Conservation (phyloP, 2,113 vertebrate genomes). For the Aphelocoma coerulescens region DNA sequence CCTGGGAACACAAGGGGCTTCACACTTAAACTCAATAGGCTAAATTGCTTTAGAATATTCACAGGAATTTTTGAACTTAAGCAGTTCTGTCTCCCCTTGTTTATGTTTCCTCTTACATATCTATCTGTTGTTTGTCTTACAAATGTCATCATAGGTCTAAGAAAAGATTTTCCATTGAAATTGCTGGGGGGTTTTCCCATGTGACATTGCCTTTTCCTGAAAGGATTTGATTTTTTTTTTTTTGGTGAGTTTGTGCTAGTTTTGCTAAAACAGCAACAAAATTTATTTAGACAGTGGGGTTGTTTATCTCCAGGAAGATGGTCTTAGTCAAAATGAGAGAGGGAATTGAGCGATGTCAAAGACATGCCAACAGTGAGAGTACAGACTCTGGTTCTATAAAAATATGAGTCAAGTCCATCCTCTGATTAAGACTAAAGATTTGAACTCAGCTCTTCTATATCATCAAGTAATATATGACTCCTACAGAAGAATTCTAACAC, state of each 20-base stretch:
- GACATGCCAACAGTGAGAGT: not conserved
- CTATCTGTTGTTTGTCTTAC: not conserved
- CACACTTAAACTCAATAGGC: not conserved
- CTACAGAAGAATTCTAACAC: not conserved
- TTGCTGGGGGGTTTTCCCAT: rapidly evolving
- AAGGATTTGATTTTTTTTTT: not conserved
- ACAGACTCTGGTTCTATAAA: not conserved
- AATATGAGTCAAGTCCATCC: not conserved
- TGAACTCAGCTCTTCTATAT: not conserved
- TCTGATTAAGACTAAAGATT: not conserved
- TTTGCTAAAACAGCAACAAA: not conserved
- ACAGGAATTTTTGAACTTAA: not conserved
- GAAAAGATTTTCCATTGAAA: not conserved
- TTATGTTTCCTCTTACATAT: not conserved
- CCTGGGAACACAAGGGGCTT: not conserved
- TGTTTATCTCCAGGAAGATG: not conserved
- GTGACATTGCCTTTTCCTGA: not conserved
- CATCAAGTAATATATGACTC: not conserved
- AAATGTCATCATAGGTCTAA: not conserved
- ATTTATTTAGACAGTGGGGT: not conserved
- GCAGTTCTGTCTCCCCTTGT: not conserved
- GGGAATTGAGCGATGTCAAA: not conserved
- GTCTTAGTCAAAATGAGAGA: not conserved
- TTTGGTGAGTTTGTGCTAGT: not conserved
- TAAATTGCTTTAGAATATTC: not conserved